Base-by-base conservation (phyloP, 2,113 vertebrate genomes). In the Pagrus major region DNA sequence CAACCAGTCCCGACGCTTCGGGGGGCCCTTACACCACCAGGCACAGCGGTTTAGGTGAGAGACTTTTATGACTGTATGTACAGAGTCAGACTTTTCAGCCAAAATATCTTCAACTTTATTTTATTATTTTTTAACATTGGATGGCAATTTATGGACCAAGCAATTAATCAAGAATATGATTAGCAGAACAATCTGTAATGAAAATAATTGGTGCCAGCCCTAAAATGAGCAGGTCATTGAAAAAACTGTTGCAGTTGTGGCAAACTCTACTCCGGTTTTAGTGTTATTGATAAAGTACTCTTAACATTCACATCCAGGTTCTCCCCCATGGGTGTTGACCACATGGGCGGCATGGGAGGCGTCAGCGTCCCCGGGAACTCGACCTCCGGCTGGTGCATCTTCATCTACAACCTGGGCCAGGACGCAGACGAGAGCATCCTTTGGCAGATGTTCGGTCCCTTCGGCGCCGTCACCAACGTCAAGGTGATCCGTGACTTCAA, bases 401-500 rank as follows among this genome's bases (percentile, higher is more conserved):
- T 99, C 95, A 96, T 99, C 95, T 99, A 99, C 96, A 99, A 99
- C 95, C 96, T 99, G 72, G 97, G 97, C 89, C 98, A 98, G 93
- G 98, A 99, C 42, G 97, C 97, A 9, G 97, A 99, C 86, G 97
- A 99, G 94, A 97, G 97, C 92, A 97, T 99, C 93, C 96, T 99
- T 68, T 99, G 98, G 98, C 98, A 99, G 96, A 99, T 99, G 97
- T 99, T 99, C 78, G 98, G 98, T 76, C 98, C 98, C 68, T 99
- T 99, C 76, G 98, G 98, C 12, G 97, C 98, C 0, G 98, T 99
- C 94, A 99, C 97, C 92, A 99, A 99, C 87, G 98, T 99, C 90
- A 99, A 99, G 93, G 98, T 99, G 91, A 99, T 99, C 93, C 97
- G 97, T 69, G 97, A 99, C 94, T 99, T 99, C 96, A 99, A 98